Conservation (phyloP, 2,888 invertebrate species). For the Zygaena filipendulae region DNA sequence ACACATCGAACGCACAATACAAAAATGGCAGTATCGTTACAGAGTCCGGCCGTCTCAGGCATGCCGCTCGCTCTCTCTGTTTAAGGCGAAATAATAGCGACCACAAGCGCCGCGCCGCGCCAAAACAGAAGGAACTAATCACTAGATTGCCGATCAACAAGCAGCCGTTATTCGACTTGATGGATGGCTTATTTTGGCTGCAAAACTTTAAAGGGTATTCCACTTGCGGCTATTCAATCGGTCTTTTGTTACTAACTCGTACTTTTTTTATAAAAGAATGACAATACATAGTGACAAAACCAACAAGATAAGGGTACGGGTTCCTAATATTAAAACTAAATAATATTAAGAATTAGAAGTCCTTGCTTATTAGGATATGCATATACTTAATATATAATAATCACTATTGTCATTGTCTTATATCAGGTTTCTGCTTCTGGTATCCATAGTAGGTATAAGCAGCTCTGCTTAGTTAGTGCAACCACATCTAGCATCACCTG, state of each 20-base stretch:
- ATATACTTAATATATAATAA: too few relatives aligned
- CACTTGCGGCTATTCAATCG: not conserved
- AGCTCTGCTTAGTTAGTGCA: too few relatives aligned
- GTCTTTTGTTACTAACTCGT: too few relatives aligned
- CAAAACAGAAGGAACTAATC: constrained; percentile 29
- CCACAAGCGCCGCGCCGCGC: constrained; percentile 22
- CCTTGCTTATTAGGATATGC: too few relatives aligned
- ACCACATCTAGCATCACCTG: too few relatives aligned
- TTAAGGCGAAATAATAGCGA: constrained; percentile 48
- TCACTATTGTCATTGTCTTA: too few relatives aligned
- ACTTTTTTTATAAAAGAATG: constrained; percentile 20
- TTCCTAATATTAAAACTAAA: too few relatives aligned
- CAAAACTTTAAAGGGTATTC: not conserved
- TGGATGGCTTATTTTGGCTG: constrained; percentile 24
- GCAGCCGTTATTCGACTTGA: constrained; percentile 18
- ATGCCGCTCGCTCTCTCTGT: constrained; percentile 26
- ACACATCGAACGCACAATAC: constrained; percentile 18
- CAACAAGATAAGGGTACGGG: too few relatives aligned
- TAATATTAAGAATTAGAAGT: too few relatives aligned
- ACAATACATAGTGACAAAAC: too few relatives aligned
- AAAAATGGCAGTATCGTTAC: constrained; percentile 48
- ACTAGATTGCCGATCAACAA: constrained; percentile 17
- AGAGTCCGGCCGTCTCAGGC: constrained; percentile 30
- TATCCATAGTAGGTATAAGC: too few relatives aligned
- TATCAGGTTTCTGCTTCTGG: too few relatives aligned